Base-by-base conservation (phyloP, 2,888 invertebrate genomes). In the Pyralis farinalis region DNA sequence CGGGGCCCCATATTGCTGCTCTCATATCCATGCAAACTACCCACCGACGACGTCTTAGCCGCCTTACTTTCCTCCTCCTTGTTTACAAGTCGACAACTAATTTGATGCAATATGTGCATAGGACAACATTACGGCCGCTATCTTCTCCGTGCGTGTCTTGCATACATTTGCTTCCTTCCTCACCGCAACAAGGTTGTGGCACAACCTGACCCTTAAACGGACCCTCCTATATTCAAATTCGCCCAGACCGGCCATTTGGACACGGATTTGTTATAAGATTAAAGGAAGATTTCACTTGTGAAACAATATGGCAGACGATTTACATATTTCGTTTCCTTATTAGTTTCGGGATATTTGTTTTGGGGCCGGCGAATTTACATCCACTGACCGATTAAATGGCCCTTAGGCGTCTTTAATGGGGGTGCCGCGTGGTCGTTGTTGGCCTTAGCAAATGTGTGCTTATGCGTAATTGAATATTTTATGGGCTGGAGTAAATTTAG, bases 41-140 rank as follows among this genome's bases (percentile, higher is more conserved):
- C 83, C 73, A 71, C 73, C 70, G 79, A 54, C 80, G 72, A 73
- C 76, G 83, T 84, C 86, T 84, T 84, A 80, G 84, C 82, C 58
- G 76, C 81, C 80, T 76, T 81, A 80, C 84, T 83, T 83, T 81
- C 85, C 82, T 78, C 70, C 72, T 70, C 73, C 78, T 72, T 85
- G 86, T 87, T 85, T 87, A 87, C 88, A 85, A 86, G 83, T 86
- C 82, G 82, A 77, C 88, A 84, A 89, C 90, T 89, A 90, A 90
- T 90, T 90, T 89, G 88, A 81, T 90, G 88, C 90, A 89, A 87
- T 90, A 89, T 89, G 90, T 89, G 90, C 90, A 87, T 85, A 88
- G 90, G 88, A 86, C 86, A 79, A 78, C 80, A 77, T 85, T 83
- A 85, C 79, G 81, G 78, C 62, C 82, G 76, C 84, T 88, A 88